These are phyloP conservation scores for Calyptommatus sinebrachiatus DNA, from an alignment of 2,113 vertebrate species.

Conservation along the genomic window DNA sequence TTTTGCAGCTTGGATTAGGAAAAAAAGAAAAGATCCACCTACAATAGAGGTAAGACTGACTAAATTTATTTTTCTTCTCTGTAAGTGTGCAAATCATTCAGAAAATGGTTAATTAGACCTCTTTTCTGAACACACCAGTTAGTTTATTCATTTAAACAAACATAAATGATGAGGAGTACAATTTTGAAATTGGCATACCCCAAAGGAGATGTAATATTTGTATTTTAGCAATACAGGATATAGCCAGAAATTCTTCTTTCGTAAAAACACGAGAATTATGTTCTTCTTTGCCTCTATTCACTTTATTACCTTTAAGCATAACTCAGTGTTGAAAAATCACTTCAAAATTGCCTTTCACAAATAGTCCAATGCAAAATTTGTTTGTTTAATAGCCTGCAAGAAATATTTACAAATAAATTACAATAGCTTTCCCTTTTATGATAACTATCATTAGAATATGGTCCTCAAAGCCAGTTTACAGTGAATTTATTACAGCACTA, in stretches of 20 bases:
- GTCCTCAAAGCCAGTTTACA: conserved; percentile 10
- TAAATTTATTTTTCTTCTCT: conserved; percentile 21
- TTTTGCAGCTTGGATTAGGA: conserved; percentile 92
- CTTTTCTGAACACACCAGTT: background rate
- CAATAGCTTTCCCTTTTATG: background rate
- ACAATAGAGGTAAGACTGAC: conserved; percentile 81
- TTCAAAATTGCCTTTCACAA: background rate
- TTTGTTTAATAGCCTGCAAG: background rate
- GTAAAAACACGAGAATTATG: background rate
- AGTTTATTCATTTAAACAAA: background rate
- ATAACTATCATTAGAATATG: conserved; percentile 15
- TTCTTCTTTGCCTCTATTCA: background rate
- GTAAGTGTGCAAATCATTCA: background rate
- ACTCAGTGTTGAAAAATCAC: background rate
- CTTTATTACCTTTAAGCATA: background rate
- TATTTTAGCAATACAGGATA: too few relatives aligned
- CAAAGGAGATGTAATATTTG: too few relatives aligned
- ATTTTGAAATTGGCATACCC: background rate
- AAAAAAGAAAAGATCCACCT: conserved; percentile 88
- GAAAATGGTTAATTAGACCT: background rate
- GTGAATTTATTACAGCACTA: conserved; percentile 22
- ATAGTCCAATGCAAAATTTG: background rate
- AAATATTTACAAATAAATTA: background rate
- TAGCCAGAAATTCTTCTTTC: background rate
- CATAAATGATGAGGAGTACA: background rate